Evolutionary conservation across 2,888 invertebrate species (phyloP).

Genomic region (Euproctis similis): DNA sequence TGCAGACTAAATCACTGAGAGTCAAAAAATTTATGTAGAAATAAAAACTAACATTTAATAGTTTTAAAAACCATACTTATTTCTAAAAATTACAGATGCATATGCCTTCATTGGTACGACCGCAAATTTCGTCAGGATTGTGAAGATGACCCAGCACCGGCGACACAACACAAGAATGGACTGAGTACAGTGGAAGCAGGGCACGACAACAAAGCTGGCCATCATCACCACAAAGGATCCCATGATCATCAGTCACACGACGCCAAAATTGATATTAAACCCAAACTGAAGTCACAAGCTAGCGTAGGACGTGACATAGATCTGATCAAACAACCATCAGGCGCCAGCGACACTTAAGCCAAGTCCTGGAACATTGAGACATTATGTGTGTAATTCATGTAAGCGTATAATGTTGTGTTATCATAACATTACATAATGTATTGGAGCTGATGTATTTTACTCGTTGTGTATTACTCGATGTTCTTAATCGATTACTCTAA

Average conservation of each 20-base stretch:
- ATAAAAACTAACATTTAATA: too few species aligned
- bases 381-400: conserved; percentile 21
- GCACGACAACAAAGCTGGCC: conserved; percentile 26
- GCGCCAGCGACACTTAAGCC: conserved; percentile 67
- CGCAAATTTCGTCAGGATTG: conserved; percentile 60
- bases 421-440: conserved; percentile 8
- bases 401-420: conserved; percentile 25
- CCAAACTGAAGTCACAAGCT: conserved; percentile 55
- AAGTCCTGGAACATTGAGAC: conserved; percentile 25
- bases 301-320: conserved; percentile 76
- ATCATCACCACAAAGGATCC: conserved; percentile 15
- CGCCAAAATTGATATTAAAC: conserved; percentile 30
- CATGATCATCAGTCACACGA: conserved; percentile 17
- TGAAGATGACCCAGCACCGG: conserved; percentile 53
- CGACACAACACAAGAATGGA: conserved; percentile 64
- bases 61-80: neutral
- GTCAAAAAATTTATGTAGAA: too few species aligned
- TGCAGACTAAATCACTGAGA: too few species aligned
- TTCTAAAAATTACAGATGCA: conserved; percentile 65
- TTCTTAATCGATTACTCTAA: conserved; percentile 10
- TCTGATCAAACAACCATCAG: conserved; percentile 70
- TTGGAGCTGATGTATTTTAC: conserved; percentile 13
- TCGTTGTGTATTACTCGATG: conserved; percentile 19
- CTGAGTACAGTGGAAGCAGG: conserved; percentile 67
- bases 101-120: conserved; percentile 79